Base-by-base conservation (phyloP, 2,888 invertebrate species). In the Stenodema calcarata region DNA sequence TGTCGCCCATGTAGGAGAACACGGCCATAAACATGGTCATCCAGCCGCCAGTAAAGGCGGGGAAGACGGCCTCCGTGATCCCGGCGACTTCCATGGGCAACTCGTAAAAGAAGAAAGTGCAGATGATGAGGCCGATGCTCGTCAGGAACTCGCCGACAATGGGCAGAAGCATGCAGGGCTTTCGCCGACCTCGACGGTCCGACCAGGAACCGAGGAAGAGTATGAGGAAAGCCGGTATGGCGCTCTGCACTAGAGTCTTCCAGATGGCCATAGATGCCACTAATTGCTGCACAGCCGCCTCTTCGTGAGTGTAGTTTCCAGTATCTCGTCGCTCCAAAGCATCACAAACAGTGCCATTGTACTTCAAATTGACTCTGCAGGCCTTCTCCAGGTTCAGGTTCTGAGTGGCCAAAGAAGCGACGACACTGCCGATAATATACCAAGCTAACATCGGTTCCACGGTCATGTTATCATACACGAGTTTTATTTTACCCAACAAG, bases 11-110 rank as follows among this genome's bases (percentile, higher is more conserved):
- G 90, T 97, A 97, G 91, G 96, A 96, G 91, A 97, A 96, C 89
- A 97, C 94, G 27, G 96, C 96, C 96, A 96, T 96, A 89, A 96
- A 94, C 96, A 96, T 96, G 42, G 96, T 96, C 90, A 96, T 96
- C 96, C 96, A 96, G 11, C 96, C 96, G 12, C 96, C 95, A 0
- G 96, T 95, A 9, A 96, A 90, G 0, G 96, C 96, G 1, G 96
- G 96, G 91, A 96, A 96, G 88, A 96, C 92, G 0, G 95, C 95
- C 91, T 96, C 96, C 0, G 95, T 94, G 6, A 96, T 93, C 0
- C 95, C 96, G 18, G 95, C 95, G 23, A 90, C 89, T 92, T 96
- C 96, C 93, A 96, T 95, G 0, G 96, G 96, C 54, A 96, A 91
- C 90, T 95, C 93, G 90, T 95, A 93, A 91, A 96, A 96, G 91